Percentiles rank a stretch among this genome's conserved stretches.
Conservation (phyloP, 2,113 vertebrate species). For the Cyrtonyx montezumae region DNA sequence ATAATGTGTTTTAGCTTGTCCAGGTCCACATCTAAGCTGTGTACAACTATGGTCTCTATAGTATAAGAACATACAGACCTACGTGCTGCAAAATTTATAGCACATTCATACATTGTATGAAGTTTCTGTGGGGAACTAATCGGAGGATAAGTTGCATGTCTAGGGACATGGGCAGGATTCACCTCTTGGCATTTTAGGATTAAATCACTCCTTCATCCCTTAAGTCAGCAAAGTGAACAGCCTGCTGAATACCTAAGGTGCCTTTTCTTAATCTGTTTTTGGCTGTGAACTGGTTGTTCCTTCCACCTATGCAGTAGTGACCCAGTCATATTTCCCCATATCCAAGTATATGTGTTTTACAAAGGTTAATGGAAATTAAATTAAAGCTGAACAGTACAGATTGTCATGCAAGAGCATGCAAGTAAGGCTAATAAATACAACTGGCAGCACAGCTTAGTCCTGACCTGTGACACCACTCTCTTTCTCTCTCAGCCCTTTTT, state of each 20-base stretch:
- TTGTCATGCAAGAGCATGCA: background rate
- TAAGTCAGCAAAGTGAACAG: background rate
- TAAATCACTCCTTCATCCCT: background rate
- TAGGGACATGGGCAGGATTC: background rate
- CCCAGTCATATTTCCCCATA: background rate
- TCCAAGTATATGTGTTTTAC: conserved; percentile 12
- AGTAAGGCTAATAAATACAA: conserved; percentile 25
- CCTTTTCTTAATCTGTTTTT: conserved; percentile 1
- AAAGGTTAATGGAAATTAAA: conserved; percentile 50
- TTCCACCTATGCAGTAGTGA: background rate
- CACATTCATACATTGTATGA: background rate
- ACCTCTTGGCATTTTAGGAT: background rate
- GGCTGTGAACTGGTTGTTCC: background rate
- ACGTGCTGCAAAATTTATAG: background rate
- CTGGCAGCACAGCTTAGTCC: background rate
- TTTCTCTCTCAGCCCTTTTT: background rate
- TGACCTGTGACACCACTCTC: background rate
- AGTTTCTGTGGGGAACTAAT: fast-evolving
- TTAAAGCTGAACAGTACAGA: conserved; percentile 22
- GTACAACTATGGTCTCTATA: background rate
- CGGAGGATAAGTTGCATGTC: background rate
- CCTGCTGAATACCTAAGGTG: background rate
- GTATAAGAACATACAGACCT: background rate
- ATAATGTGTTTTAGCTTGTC: background rate
- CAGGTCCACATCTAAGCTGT: background rate